Base-by-base conservation (phyloP, 2,888 invertebrate species). In the Brassicogethes aeneus region DNA sequence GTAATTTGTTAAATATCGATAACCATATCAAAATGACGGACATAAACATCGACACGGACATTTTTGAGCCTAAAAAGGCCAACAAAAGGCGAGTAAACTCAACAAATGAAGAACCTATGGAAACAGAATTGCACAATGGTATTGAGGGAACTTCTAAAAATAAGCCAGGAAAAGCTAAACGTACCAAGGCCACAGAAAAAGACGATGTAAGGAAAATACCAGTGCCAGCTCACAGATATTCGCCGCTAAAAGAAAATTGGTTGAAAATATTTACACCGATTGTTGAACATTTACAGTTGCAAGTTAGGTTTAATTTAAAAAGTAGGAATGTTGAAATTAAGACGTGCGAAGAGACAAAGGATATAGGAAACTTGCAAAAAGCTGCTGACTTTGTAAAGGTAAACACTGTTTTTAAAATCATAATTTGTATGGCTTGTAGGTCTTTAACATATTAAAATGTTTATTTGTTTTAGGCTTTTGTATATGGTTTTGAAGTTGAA, bases 161-260 rank as follows among this genome's bases (percentile, higher is more conserved):
- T 39, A 50, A 43, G 42, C 43, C 49, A 16, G 51, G 59, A 16
- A 50, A 47, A 44, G 36, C 46, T 3, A 65, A 65, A 51, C 48
- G 59, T 14, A 3, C 39, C 0, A 57, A 53, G 46, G 59, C 75
- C 35, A 80, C 80, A 61, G 70, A 64, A 44, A 75, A 74, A 63
- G 71, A 71, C 31, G 75, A 77, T 51, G 72, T 81, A 62, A 72
- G 85, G 48, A 85, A 83, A 72, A 71, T 99, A 29, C 70, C 87
- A 3, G 92, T 99, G n/a, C 99, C 99, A 10, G 76, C 87, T 3
- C 90, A 99, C 64, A 82, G 99, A 65, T 92, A 90, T 59, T 84
- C 91, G 5, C 94, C 97, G 0, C 69, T 99, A 5, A 96, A 95
- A 70, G 90, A 95, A 59, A 89, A 87, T 59, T 99, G 99, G 99